A percentile compares a stretch with the other conserved stretches of the same genome.
Conservation (phyloP, 2,888 invertebrate species). For the Branchellion lobata region DNA sequence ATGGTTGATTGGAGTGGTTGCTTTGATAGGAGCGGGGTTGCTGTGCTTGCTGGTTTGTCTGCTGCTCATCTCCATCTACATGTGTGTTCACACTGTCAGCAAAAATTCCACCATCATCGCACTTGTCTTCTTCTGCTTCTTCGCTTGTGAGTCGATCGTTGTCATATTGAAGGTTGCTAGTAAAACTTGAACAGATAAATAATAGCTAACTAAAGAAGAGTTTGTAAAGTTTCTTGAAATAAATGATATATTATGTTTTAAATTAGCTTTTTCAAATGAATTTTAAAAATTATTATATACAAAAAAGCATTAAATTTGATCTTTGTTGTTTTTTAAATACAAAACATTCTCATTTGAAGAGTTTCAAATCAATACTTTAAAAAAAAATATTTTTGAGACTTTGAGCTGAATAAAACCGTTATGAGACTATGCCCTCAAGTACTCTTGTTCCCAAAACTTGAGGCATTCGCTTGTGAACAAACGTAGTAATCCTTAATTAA, state of each 20-base stretch:
- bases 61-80: slow-evolving; percentile 52
- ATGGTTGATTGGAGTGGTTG: slow-evolving; percentile 51
- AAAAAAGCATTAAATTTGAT: too few relatives aligned
- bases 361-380: too few relatives aligned
- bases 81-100: slow-evolving; percentile 53
- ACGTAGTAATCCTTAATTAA: too few relatives aligned
- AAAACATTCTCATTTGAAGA: too few relatives aligned
- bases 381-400: too few relatives aligned
- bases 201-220: neutral
- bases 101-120: slow-evolving; percentile 53
- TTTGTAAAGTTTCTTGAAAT: neutral
- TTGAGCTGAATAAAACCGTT: too few relatives aligned
- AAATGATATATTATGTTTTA: neutral
- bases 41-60: slow-evolving; percentile 50
- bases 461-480: too few relatives aligned
- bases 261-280: neutral
- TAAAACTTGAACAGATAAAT: neutral
- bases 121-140: slow-evolving; percentile 52
- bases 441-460: too few relatives aligned
- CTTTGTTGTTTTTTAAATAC: too few relatives aligned
- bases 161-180: neutral
- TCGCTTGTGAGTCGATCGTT: slow-evolving; percentile 50
- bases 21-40: slow-evolving; percentile 52
- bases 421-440: too few relatives aligned
- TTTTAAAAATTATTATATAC: too few relatives aligned